phyloP scores from a whole-genome alignment of 2,113 vertebrate species.

The Vicugna pacos region DNA sequence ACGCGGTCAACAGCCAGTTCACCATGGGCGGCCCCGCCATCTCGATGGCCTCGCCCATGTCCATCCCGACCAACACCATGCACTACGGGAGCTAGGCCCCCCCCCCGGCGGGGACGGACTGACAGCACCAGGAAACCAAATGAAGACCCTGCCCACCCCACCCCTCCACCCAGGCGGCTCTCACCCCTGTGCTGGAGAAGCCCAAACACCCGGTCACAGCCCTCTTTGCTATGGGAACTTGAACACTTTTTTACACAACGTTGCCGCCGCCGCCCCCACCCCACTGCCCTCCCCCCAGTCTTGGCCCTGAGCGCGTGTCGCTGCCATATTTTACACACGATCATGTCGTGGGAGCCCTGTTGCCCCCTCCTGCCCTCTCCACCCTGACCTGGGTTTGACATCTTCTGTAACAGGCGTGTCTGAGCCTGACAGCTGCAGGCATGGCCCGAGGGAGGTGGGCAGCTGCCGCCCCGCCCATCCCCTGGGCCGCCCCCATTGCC shows the following conservation, averaged over 20 bases:
- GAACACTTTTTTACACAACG: conserved; percentile 81
- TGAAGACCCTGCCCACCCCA: conserved; percentile 81
- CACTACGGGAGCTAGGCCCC: conserved; percentile 95
- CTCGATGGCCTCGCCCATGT: conserved; percentile 97
- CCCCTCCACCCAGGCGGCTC: neutral
- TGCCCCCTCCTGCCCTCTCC: conserved; percentile 2
- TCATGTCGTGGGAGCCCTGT: conserved; percentile 58
- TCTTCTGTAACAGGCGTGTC: conserved; percentile 45
- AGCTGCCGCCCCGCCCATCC: neutral
- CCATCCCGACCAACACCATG: conserved; percentile 97
- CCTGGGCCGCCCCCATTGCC: neutral
- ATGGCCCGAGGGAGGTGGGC: neutral
- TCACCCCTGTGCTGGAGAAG: conserved; percentile 63
- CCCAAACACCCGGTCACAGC: conserved; percentile 43
- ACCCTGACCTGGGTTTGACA: conserved; percentile 71
- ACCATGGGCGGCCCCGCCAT: conserved; percentile 96
- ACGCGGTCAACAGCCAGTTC: conserved; percentile 96
- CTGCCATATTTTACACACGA: conserved; percentile 74
- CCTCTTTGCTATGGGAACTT: conserved; percentile 80
- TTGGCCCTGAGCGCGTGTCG: conserved; percentile 59
- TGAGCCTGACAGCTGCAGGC: neutral
- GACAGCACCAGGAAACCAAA: conserved; percentile 88
- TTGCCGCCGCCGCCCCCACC: conserved; percentile 21
- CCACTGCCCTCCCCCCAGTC: neutral
- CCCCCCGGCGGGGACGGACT: conserved; percentile 61